Evolutionary conservation across 1,140 invertebrate species (phyloP), one percentile per base, ranked within the genome.

Genomic region (Eueides isabella): DNA sequence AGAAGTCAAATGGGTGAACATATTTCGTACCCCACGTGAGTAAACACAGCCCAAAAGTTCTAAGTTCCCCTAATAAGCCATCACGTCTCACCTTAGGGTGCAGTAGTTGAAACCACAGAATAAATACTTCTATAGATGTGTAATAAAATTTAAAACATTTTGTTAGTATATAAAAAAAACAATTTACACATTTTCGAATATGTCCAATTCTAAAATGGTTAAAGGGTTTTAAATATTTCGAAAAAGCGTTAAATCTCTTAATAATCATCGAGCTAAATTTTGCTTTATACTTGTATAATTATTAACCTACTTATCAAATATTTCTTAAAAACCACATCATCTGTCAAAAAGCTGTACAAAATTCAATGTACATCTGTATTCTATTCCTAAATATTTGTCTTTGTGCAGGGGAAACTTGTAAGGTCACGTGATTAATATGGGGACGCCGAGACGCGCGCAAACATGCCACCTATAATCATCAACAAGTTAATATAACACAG

Each of bases 1-100:
- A 78, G 80, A 77, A 83, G 83, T 77, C 80, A 80, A 75, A 79
- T 73, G 71, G 76, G 79, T 79, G 87, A 85, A 88, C 83, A 86
- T 87, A 85, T 89, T 80, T 80, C 81, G 80, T 55, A 55, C 83
- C 83, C 80, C 76, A 79, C 85, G 81, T 84, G 80, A 80, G 87
- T 86, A 84, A 87, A 88, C 81, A 84, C 84, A 81, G 86, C 88
- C 90, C 86, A 82, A 88, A 89, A 90, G 85, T 92, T 90, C 86
- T 85, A 85, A 89, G 85, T 89, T 88, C 90, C 89, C 89, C 86
- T 91, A 92, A 90, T 91, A 91, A 90, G 88, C 85, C 82, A 81
- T 82, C 77, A 78, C 84, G 85, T 89, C 83, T 88, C 89, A 91
- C 90, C 89, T 91, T 89, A 88, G 89, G 88, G 89, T 84, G 83